Evolutionary conservation across 2,797 vertebrate genomes (phyloP).

Genomic region (Anguilla obscura): DNA sequence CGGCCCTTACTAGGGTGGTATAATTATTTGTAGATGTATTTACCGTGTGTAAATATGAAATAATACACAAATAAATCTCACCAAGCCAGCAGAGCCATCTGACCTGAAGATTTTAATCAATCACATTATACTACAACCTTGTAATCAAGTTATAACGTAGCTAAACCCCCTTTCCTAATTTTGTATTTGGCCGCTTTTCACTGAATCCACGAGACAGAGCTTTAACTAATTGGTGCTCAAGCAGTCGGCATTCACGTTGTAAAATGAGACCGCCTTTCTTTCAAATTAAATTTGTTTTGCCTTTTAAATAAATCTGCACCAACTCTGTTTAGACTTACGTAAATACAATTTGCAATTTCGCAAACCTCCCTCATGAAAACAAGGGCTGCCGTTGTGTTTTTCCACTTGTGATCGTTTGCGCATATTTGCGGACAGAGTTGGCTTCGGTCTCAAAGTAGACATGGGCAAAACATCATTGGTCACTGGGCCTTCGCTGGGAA

Average conservation of each 20-base stretch:
- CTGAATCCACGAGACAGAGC: background rate
- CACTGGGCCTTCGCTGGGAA: background rate
- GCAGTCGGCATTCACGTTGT: background rate
- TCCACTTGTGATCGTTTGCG: background rate
- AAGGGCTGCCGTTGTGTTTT: background rate
- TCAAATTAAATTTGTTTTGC: background rate
- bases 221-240: background rate
- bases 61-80: background rate
- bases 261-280: background rate
- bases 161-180: background rate
- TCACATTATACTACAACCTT: background rate
- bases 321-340: conserved; percentile 11
- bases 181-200: background rate
- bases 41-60: background rate
- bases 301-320: background rate
- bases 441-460: background rate
- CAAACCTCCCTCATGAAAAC: background rate
- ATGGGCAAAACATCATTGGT: background rate
- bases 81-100: background rate
- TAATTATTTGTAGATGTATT: background rate
- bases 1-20: background rate
- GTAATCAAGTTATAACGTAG: too few species aligned
- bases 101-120: background rate
- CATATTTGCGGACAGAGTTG: background rate
- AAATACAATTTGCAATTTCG: conserved; percentile 4